Evolutionary conservation across 35 echinoderm and acorn worm species (phyloP).

Genomic region (Patiria miniata): DNA sequence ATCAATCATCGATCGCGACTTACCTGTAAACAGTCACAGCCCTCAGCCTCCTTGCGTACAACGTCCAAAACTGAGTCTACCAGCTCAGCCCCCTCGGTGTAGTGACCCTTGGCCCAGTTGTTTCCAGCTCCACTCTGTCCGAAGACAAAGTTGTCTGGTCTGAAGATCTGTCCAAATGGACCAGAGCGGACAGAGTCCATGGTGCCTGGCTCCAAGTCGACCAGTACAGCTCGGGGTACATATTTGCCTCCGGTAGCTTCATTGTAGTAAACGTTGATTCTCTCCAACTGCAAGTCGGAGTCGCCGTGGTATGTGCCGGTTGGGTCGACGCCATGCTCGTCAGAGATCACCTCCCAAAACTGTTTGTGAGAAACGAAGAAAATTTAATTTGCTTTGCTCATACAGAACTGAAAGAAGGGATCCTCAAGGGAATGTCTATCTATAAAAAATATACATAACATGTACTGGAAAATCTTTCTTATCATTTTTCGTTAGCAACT

Average conservation of each 20-base stretch:
- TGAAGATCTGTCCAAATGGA: slow-evolving; percentile 85
- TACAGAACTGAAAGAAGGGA: too few species aligned
- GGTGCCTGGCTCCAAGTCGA: slow-evolving; percentile 93
- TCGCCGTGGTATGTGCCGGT: slow-evolving; percentile 96
- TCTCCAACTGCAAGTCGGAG: slow-evolving; percentile 82
- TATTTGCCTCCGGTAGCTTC: slow-evolving; percentile 85
- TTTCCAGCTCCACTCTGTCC: slow-evolving; percentile 97
- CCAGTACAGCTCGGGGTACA: slow-evolving; percentile 82
- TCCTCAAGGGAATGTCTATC: too few species aligned
- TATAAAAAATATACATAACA: too few species aligned
- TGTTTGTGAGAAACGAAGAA: background rate
- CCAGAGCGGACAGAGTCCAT: slow-evolving; percentile 97
- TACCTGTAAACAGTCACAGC: slow-evolving; percentile 95
- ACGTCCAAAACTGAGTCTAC: slow-evolving; percentile 88
- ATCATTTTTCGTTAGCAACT: too few species aligned
- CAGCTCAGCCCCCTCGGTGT: slow-evolving; percentile 95
- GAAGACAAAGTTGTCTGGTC: slow-evolving; percentile 96
- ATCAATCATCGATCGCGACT: too few species aligned
- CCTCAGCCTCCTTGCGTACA: slow-evolving; percentile 89
- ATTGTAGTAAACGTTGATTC: slow-evolving; percentile 92
- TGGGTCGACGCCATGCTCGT: slow-evolving; percentile 93
- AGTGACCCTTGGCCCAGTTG: slow-evolving; percentile 98
- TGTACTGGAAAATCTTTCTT: too few species aligned
- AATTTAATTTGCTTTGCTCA: too few species aligned
- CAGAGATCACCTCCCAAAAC: slow-evolving; percentile 87